These are phyloP conservation scores for Zoanthus solanderi DNA, from an alignment of 92 coral and sea anemone species.

Conservation along the genomic window DNA sequence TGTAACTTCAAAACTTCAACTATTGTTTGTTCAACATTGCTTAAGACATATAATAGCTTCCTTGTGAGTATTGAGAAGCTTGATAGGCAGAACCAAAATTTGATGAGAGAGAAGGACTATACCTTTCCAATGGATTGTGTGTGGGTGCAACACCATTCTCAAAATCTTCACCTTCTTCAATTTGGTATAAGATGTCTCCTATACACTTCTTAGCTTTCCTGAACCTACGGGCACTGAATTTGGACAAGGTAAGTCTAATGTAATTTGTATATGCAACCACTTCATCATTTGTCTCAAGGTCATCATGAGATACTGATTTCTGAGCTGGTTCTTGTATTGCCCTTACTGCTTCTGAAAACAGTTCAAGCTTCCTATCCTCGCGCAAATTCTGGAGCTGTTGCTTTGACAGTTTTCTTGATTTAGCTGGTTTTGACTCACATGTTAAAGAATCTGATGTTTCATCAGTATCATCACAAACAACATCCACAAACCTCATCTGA, in stretches of 20 bases:
- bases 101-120: slow-evolving; percentile 59
- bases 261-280: slow-evolving; percentile 56
- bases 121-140: slow-evolving; percentile 40
- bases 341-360: slow-evolving; percentile 62
- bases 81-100: slow-evolving; percentile 51
- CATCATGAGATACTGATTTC: neutral
- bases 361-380: slow-evolving; percentile 58
- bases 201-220: slow-evolving; percentile 55
- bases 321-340: slow-evolving; percentile 52
- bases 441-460: slow-evolving; percentile 49
- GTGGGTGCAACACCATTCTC: slow-evolving; percentile 9
- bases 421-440: slow-evolving; percentile 20
- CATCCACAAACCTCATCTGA: slow-evolving; percentile 48
- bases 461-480: slow-evolving; percentile 57
- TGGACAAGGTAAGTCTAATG: slow-evolving; percentile 43
- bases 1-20: neutral
- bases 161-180: slow-evolving; percentile 35
- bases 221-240: slow-evolving; percentile 30
- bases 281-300: neutral
- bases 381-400: slow-evolving; percentile 32
- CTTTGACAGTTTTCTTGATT: slow-evolving; percentile 51
- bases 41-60: neutral
- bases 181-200: slow-evolving; percentile 52
- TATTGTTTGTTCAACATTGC: neutral
- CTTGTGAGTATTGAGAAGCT: slow-evolving; percentile 13